Evolutionary conservation across 1,140 invertebrate species (phyloP), one percentile per base, ranked within the genome.

Genomic region (Oscheius sp.): DNA sequence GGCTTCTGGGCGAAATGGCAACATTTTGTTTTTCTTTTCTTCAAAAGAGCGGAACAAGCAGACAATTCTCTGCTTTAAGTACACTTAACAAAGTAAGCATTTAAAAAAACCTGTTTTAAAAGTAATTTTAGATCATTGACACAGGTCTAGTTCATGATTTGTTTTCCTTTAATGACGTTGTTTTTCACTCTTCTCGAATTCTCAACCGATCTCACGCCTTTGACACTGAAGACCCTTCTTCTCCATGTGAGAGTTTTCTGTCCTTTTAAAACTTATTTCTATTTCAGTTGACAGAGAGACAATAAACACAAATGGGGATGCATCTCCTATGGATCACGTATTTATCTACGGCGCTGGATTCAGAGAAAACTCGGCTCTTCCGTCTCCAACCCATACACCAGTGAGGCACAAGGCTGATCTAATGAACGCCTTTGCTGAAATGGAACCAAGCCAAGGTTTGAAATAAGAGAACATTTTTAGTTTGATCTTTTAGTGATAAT

Each of bases 401-500:
- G 46, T 55, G 42, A 35, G 65, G 23, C 64, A 76, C 23, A 73
- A 76, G 55, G 61, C 76, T 1, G 80, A 82, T 68, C 61, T 82
- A 29, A 62, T 78, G 59, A 75, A 72, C 45, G 59, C 80, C 13
- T 82, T 82, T 68, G 59, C 80, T 18, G 52, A 82, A 28, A 74
- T 82, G 55, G 80, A 82, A 38, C 80, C 80, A 29, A 74, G 69
- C 36, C 79, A 77, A 36, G 67, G 80, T 80, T 62, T 52, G n/a
- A 61, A 46, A 18, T 23, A n/a, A 20, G 7, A 42, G 7, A 42
- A n/a, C n/a, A n/a, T 42, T 42, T 55, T 52, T 38, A 36, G 45
- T 49, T 71, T 28, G 26, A 55, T 23, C 20, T 42, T 74, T 58
- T 31, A 3, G 86, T 90, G 23, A 85, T 90, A 32, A 89, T 89